A percentile compares a stretch with the other conserved stretches of the same genome.
Evolutionary conservation across 2,113 vertebrate genomes (phyloP).

Genomic region (Toxotes jaculatrix): DNA sequence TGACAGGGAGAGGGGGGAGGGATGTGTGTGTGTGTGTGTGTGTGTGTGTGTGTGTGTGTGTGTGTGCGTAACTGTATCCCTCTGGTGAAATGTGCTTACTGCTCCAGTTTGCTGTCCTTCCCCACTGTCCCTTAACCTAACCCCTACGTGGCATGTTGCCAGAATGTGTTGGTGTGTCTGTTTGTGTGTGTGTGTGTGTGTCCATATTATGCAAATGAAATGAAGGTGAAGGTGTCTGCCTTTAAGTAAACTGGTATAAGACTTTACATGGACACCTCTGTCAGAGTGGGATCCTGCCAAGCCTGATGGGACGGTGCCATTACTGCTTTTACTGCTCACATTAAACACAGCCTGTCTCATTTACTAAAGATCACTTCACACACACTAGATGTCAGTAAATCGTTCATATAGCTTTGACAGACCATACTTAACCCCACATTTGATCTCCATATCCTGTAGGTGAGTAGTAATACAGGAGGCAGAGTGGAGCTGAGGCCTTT

Average conservation of each 20-base stretch:
- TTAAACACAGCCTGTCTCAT: constrained; percentile 47
- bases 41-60: constrained; percentile 28
- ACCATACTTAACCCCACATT: constrained; percentile 31
- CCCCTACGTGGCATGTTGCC: constrained; percentile 47
- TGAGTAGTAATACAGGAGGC: constrained; percentile 2
- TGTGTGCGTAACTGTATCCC: constrained; percentile 69
- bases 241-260: constrained; percentile 33
- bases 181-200: constrained; percentile 29
- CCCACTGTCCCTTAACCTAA: constrained; percentile 67
- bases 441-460: constrained; percentile 2
- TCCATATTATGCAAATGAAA: constrained; percentile 46
- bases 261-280: constrained; percentile 40
- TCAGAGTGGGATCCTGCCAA: constrained; percentile 37
- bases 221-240: constrained; percentile 38
- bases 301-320: not conserved
- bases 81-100: constrained; percentile 81
- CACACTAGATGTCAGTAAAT: constrained; percentile 21
- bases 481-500: constrained; percentile 22
- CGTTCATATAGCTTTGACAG: constrained; percentile 27
- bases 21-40: constrained; percentile 27
- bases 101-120: constrained; percentile 74
- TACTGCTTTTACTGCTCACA: constrained; percentile 49
- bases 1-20: constrained; percentile 33
- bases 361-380: constrained; percentile 33
- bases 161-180: constrained; percentile 46